Base-by-base conservation (phyloP, 2,113 vertebrate species). In the Lonchura striata region DNA sequence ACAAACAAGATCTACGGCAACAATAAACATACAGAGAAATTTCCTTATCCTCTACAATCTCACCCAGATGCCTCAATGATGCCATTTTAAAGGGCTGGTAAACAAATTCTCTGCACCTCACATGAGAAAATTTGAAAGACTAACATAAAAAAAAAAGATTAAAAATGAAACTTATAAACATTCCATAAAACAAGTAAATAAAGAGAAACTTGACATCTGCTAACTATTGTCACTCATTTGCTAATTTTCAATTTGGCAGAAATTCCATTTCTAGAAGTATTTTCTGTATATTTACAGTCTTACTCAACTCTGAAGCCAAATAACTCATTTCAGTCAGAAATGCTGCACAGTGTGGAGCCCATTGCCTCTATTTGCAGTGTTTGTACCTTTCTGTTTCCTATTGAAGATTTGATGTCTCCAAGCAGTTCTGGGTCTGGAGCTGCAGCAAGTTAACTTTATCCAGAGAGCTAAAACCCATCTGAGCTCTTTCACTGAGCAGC, bases 181-280 rank as follows among this genome's bases (percentile, higher is more conserved):
- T 74, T 63, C 49, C 41, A 75, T 60, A 61, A 91, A 89, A 78
- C 47, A 86, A 94, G 23, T 21, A 95, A 94, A 92, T 72, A 90
- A 93, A 75, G 25, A 83, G 57, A 91, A 86, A 84, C 37, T 76
- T 82, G 72, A 64, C 77, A 92, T 94, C 77, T 95, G 81, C 69
- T 82, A 95, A 41, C 53, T 88, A 75, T 82, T 91, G 64, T 83
- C 60, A 71, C 72, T 69, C 56, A 63, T 60, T 46, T 83, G 72
- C 69, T 92, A 82, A 93, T 89, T 95, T 82, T 39, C 44, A 84
- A 79, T 89, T 94, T 84, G 88, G 81, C 82, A 94, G 35, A 54
- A 77, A 75, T 71, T 77, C 64, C 31, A 64, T 84, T 95, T 96
- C 57, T 61, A 86, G 61, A 74, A 60, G 65, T 75, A 37, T 39